A percentile compares a stretch with the other conserved stretches of the same genome.
Evolutionary conservation across 1,140 invertebrate genomes (phyloP).

Genomic region (Myzus persicae): DNA sequence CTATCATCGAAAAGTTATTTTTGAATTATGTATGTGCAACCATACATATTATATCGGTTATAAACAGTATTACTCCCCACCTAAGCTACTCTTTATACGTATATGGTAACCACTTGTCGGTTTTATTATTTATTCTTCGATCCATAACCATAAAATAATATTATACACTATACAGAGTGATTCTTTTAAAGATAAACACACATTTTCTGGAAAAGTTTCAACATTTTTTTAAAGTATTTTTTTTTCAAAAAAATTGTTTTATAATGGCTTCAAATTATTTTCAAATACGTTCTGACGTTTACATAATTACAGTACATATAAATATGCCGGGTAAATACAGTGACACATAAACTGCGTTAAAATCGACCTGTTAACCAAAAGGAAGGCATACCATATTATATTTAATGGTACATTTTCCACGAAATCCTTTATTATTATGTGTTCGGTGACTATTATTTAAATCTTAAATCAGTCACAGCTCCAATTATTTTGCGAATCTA

Average conservation of each 20-base stretch:
- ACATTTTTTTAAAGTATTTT: neutral
- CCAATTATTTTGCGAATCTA: neutral
- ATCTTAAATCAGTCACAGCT: neutral
- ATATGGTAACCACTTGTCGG: neutral
- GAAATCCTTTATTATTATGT: neutral
- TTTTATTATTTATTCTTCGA: neutral
- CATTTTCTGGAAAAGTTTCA: neutral
- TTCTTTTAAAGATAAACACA: neutral
- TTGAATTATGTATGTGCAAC: slow-evolving; percentile 9
- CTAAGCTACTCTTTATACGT: neutral
- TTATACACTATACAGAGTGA: neutral
- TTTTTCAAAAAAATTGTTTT: neutral
- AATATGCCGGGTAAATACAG: neutral
- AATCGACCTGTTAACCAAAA: neutral
- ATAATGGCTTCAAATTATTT: neutral
- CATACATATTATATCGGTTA: slow-evolving; percentile 13
- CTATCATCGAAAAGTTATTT: slow-evolving; percentile 18
- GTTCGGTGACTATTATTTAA: neutral
- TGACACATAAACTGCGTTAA: neutral
- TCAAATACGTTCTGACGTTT: neutral
- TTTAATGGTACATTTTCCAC: neutral
- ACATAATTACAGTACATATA: too few species aligned
- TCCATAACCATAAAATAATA: neutral
- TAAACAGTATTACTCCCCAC: neutral
- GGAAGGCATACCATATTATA: neutral